Evolutionary conservation across 2,113 vertebrate species (phyloP).

Genomic region (Mobula birostris): DNA sequence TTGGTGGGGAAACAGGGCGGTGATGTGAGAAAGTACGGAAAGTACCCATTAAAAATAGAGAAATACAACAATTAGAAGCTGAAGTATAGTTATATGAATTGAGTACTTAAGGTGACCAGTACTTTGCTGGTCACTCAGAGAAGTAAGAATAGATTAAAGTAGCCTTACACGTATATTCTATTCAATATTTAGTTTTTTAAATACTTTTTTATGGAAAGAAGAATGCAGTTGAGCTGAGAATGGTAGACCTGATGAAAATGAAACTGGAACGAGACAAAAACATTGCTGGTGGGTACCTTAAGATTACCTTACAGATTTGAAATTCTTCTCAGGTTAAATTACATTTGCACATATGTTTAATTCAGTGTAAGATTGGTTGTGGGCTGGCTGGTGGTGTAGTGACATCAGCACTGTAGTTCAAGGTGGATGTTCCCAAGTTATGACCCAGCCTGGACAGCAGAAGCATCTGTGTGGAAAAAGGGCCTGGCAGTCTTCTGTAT

Average conservation of each 20-base stretch:
- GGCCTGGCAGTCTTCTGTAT: no score
- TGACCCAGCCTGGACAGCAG: no score
- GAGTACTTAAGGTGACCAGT: background rate
- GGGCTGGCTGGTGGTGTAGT: no score
- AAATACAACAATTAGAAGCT: background rate
- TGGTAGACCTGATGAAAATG: background rate
- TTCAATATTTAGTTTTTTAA: background rate
- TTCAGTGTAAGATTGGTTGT: background rate
- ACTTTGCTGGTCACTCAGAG: background rate
- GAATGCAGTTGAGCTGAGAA: background rate
- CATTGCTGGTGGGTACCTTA: background rate
- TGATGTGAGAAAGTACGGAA: slow-evolving; percentile 34
- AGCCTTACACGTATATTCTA: background rate
- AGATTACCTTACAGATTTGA: background rate
- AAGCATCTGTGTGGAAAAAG: no score
- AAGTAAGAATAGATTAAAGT: background rate
- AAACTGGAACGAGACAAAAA: background rate
- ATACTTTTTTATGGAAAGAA: background rate
- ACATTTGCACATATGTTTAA: background rate
- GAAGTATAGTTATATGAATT: background rate
- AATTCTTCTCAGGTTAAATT: background rate
- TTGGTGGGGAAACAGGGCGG: slow-evolving; percentile 3
- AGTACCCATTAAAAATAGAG: slow-evolving; percentile 11
- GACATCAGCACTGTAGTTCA: no score
- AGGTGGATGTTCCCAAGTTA: no score